Conservation (phyloP, 2,113 vertebrate genomes). For the Vanacampus margaritifer region DNA sequence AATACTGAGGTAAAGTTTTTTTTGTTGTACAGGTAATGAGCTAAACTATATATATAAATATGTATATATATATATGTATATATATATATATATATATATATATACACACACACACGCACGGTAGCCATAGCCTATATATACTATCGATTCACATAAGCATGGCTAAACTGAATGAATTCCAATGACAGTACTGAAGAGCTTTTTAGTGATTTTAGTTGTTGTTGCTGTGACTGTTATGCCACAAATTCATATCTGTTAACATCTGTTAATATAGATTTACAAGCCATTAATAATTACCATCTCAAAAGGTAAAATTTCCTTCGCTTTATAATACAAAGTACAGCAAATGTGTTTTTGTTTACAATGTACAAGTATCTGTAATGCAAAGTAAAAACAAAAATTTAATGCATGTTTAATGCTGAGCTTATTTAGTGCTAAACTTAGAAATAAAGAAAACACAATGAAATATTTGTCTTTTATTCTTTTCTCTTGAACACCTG, state of each 20-base stretch:
- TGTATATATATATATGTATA: too few species aligned
- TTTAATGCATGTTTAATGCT: neutral
- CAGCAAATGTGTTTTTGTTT: neutral
- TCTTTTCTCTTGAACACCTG: slow-evolving; percentile 86
- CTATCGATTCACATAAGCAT: too few species aligned
- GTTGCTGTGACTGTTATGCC: neutral
- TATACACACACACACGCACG: too few species aligned
- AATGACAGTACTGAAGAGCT: too few species aligned
- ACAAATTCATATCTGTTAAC: neutral
- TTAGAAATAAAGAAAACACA: slow-evolving; percentile 16
- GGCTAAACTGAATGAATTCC: too few species aligned
- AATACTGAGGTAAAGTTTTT: too few species aligned
- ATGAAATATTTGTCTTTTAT: slow-evolving; percentile 27
- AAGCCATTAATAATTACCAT: neutral
- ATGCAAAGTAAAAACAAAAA: neutral
- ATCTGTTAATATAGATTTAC: neutral
- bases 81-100: too few species aligned
- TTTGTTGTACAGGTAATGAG: too few species aligned
- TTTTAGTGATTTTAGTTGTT: neutral
- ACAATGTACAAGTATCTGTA: neutral
- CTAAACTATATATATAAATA: too few species aligned
- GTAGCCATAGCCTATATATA: too few species aligned
- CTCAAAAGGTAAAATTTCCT: neutral
- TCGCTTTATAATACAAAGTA: neutral
- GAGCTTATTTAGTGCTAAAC: slow-evolving; percentile 5